Evolutionary conservation across 2,797 vertebrate species (phyloP).

Genomic region (Trichosurus vulpecula): DNA sequence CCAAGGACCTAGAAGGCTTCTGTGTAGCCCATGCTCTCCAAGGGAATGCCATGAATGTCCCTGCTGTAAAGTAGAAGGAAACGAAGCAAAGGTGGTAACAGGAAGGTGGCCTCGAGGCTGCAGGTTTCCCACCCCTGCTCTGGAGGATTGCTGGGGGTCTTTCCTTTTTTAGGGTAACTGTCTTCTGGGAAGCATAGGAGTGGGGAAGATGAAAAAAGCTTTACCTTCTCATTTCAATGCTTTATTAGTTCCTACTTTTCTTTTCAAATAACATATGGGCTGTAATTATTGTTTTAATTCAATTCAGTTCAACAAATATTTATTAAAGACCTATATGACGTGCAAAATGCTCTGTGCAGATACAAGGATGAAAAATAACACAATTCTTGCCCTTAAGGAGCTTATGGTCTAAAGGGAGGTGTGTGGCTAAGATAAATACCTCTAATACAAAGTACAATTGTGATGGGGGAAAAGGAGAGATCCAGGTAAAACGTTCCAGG

Average conservation of each 20-base stretch:
- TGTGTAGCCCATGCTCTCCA: too few relatives aligned
- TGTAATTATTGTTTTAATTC: background rate
- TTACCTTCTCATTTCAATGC: background rate
- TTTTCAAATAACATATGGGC: background rate
- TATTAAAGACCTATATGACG: background rate
- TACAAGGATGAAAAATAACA: background rate
- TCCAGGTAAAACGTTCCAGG: background rate
- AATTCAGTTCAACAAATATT: background rate
- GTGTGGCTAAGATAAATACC: background rate
- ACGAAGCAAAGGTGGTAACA: too few relatives aligned
- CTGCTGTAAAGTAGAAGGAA: too few relatives aligned
- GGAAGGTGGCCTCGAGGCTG: too few relatives aligned
- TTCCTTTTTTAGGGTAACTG: slow-evolving; percentile 18
- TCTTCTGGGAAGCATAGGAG: slow-evolving; percentile 52
- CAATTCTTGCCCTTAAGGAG: background rate
- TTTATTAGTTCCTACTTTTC: background rate
- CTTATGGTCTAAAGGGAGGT: background rate
- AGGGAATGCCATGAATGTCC: too few relatives aligned
- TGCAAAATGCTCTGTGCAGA: background rate
- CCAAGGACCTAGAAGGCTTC: too few relatives aligned
- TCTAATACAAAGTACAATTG: background rate
- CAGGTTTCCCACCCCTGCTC: too few relatives aligned
- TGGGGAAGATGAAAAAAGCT: slow-evolving; percentile 35
- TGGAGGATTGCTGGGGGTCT: slow-evolving; percentile 41
- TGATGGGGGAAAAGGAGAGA: background rate